phyloP scores from a whole-genome alignment of 2,113 vertebrate genomes.

The Carollia perspicillata region DNA sequence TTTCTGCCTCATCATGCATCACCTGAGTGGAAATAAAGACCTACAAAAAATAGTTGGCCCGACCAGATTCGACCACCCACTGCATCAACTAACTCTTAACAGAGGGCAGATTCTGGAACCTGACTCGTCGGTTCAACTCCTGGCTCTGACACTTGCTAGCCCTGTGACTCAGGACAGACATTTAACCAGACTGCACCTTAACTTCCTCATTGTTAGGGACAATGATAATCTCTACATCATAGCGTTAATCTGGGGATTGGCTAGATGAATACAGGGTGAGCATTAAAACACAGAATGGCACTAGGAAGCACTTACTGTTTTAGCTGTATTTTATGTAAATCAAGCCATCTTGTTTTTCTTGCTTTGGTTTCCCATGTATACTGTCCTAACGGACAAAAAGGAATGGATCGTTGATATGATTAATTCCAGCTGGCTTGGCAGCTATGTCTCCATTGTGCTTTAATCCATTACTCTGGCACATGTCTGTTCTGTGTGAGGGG shows the following conservation, averaged over 20 bases:
- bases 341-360: background rate
- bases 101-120: background rate
- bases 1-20: background rate
- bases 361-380: background rate
- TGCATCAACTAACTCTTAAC: background rate
- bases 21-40: background rate
- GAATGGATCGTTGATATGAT: background rate
- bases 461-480: background rate
- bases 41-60: background rate
- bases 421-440: background rate
- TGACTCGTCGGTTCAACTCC: background rate
- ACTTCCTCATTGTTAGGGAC: background rate
- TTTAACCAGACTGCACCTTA: background rate
- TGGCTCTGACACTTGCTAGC: background rate
- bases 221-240: background rate
- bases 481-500: background rate
- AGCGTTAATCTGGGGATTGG: background rate
- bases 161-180: background rate
- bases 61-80: background rate
- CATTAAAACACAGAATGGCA: background rate
- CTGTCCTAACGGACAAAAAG: background rate
- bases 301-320: background rate
- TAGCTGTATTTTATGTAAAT: background rate
- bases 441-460: background rate
- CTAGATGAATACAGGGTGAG: background rate